Percentiles rank a stretch among this genome's conserved stretches.
Evolutionary conservation across 2,113 vertebrate genomes (phyloP).

Genomic region (Eublepharis macularius): DNA sequence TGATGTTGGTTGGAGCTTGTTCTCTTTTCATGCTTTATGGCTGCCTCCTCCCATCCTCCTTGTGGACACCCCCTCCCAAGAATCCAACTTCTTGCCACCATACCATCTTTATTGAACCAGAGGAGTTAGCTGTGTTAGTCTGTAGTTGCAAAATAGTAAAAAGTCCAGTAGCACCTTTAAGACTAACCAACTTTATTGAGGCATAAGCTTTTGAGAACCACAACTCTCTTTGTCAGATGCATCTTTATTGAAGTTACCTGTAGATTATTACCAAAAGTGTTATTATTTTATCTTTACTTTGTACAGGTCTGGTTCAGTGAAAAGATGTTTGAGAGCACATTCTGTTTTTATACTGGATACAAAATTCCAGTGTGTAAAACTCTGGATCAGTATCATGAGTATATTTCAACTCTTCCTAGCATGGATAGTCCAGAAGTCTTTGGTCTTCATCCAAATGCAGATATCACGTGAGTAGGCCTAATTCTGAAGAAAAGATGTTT

Average conservation of each 20-base stretch:
- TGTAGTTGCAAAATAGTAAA: too few species aligned
- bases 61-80: too few species aligned
- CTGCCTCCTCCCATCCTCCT: not conserved
- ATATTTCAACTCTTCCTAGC: slow-evolving; percentile 75
- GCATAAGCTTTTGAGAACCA: too few species aligned
- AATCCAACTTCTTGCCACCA: not conserved
- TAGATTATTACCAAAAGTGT: not conserved
- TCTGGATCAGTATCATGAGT: slow-evolving; percentile 77
- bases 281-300: slow-evolving; percentile 23
- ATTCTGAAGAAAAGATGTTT: not conserved
- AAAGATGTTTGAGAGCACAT: slow-evolving; percentile 72
- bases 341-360: slow-evolving; percentile 79
- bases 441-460: slow-evolving; percentile 80
- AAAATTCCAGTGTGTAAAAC: slow-evolving; percentile 78
- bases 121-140: too few species aligned
- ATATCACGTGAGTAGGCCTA: slow-evolving; percentile 75
- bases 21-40: not conserved
- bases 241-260: not conserved
- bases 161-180: too few species aligned
- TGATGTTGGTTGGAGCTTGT: not conserved
- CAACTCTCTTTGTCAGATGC: too few species aligned
- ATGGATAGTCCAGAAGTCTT: slow-evolving; percentile 80
- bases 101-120: not conserved
- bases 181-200: too few species aligned
- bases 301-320: slow-evolving; percentile 80